Evolutionary conservation across 2,888 invertebrate species (phyloP).

Genomic region (Drosophila barbarae): DNA sequence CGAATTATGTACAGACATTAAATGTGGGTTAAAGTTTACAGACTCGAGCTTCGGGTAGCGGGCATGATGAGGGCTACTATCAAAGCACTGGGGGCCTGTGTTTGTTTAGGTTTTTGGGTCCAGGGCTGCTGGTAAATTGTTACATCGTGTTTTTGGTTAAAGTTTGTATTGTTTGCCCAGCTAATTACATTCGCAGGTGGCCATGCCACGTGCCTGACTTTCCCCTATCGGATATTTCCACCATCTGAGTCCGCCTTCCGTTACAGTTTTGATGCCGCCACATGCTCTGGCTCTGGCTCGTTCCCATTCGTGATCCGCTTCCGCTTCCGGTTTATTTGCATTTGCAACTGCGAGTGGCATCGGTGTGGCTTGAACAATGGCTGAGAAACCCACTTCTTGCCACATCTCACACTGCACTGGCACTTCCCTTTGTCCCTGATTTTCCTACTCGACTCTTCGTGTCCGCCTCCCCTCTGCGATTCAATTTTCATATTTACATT

Average conservation of each 20-base stretch:
- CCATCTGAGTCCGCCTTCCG: conserved; percentile 42
- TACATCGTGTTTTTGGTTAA: conserved; percentile 35
- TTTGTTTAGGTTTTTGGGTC: conserved; percentile 25
- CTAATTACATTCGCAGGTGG: conserved; percentile 49
- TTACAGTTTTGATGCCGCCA: conserved; percentile 25
- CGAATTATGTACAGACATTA: conserved; percentile 12
- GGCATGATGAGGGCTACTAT: background rate
- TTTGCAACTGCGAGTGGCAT: conserved; percentile 4
- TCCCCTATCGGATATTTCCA: conserved; percentile 1
- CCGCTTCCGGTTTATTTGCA: conserved; percentile 39
- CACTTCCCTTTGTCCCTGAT: conserved; percentile 8
- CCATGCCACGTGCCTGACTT: background rate
- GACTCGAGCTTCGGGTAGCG: background rate
- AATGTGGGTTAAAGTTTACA: conserved; percentile 5
- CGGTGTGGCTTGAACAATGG: conserved; percentile 18
- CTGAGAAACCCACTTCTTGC: conserved; percentile 11
- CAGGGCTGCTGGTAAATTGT: background rate
- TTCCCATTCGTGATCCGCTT: conserved; percentile 21
- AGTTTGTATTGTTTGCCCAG: conserved; percentile 57
- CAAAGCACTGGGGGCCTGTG: background rate
- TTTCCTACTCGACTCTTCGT: background rate
- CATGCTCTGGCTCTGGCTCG: background rate
- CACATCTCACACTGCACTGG: conserved; percentile 1
- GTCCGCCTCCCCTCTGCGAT: conserved; percentile 9
- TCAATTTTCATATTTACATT: conserved; percentile 60